phyloP scores from a whole-genome alignment of 2,888 invertebrate species.

The Pyrrhosoma nymphula region DNA sequence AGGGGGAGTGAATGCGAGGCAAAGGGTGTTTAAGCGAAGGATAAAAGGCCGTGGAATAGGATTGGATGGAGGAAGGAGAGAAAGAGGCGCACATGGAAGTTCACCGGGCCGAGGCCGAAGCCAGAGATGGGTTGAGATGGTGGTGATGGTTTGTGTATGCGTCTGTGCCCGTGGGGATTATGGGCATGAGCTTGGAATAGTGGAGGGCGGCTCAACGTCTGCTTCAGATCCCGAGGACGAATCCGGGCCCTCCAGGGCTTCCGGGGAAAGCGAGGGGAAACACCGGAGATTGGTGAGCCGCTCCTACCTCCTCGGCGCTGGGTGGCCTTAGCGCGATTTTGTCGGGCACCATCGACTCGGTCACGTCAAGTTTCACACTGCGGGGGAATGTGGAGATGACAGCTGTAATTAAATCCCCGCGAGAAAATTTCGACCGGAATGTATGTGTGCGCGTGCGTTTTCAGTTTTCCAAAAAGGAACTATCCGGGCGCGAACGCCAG shows the following conservation, averaged over 20 bases:
- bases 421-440: background rate
- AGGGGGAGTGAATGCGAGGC: background rate
- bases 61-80: background rate
- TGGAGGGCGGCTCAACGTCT: slow-evolving; percentile 18
- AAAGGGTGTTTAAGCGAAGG: background rate
- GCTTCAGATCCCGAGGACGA: slow-evolving; percentile 43
- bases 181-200: slow-evolving; percentile 1
- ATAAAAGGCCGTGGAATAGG: slow-evolving; percentile 5
- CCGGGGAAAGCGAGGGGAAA: slow-evolving; percentile 36
- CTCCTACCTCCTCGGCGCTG: background rate
- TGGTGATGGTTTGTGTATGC: background rate
- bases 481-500: background rate
- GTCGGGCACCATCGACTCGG: background rate
- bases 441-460: background rate
- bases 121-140: background rate
- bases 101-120: background rate
- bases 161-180: background rate
- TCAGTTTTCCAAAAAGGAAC: background rate
- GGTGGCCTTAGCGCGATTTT: background rate
- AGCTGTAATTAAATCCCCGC: slow-evolving; percentile 58
- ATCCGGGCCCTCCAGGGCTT: slow-evolving; percentile 1
- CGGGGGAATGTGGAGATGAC: slow-evolving; percentile 33
- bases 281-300: slow-evolving; percentile 30
- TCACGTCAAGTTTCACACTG: background rate
- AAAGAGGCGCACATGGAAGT: background rate